phyloP scores from a whole-genome alignment of 2,113 vertebrate genomes.

The Mastomys coucha region DNA sequence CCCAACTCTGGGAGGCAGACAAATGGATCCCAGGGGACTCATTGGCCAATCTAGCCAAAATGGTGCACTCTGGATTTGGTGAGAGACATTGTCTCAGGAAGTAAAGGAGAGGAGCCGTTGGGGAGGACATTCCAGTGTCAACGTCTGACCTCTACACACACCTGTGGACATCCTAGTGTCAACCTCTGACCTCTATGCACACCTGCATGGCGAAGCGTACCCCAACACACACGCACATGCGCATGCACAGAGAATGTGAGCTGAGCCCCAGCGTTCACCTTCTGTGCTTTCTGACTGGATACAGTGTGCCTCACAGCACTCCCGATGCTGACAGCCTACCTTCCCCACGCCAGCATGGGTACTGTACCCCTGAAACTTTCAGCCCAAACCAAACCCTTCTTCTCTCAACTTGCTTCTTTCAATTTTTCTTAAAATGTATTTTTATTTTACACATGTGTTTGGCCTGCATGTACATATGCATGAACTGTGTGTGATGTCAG shows the following conservation, averaged over 20 bases:
- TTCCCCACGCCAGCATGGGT: background rate
- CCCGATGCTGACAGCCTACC: background rate
- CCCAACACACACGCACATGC: background rate
- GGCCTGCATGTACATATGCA: background rate
- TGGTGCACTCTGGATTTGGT: background rate
- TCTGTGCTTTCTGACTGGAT: background rate
- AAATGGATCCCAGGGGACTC: background rate
- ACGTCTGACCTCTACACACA: background rate
- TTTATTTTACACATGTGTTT: background rate
- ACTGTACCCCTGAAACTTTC: background rate
- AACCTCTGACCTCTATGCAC: background rate
- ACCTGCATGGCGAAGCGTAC: background rate
- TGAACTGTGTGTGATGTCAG: background rate
- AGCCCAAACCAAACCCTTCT: background rate
- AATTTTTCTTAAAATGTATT: background rate
- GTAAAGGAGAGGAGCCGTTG: background rate
- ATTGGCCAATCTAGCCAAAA: background rate
- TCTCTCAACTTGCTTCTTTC: background rate
- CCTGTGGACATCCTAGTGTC: background rate
- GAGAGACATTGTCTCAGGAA: background rate
- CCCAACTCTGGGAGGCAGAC: background rate
- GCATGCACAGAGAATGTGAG: background rate
- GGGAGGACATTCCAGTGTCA: background rate
- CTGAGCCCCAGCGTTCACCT: too few relatives aligned
- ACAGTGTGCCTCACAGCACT: accelerated